These are phyloP conservation scores for Neotragus moschatus DNA, from an alignment of 2,113 vertebrate genomes.

Conservation along the genomic window DNA sequence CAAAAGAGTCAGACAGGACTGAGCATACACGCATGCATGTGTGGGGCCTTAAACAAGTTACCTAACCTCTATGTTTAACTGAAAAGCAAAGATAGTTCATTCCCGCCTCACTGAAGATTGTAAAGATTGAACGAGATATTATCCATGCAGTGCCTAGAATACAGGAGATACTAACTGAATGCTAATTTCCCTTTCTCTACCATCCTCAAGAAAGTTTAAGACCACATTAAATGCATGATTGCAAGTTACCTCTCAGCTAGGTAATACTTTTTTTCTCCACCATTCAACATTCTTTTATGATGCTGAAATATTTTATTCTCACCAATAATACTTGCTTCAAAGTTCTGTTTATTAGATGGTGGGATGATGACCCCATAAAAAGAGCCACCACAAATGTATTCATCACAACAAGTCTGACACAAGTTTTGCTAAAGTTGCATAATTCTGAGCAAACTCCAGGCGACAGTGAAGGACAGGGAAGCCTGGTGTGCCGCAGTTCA, in stretches of 20 bases:
- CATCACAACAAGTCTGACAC: not conserved
- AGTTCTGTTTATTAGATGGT: slow-evolving; percentile 15
- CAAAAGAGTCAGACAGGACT: not conserved
- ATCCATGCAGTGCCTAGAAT: not conserved
- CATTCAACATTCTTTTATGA: slow-evolving; percentile 28
- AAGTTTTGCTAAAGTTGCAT: slow-evolving; percentile 30
- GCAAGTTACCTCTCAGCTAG: not conserved
- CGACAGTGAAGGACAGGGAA: not conserved
- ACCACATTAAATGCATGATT: not conserved
- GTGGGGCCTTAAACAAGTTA: not conserved
- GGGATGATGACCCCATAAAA: not conserved
- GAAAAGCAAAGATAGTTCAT: not conserved
- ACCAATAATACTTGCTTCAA: not conserved
- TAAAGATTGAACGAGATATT: not conserved
- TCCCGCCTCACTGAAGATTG: not conserved
- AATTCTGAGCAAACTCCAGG: not conserved
- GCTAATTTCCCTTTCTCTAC: not conserved
- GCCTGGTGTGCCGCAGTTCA: not conserved
- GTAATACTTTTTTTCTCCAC: not conserved
- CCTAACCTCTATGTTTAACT: not conserved
- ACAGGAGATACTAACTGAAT: not conserved
- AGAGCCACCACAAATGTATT: slow-evolving; percentile 49
- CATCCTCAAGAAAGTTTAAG: not conserved
- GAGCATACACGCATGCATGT: not conserved
- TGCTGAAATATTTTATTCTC: slow-evolving; percentile 38